These are phyloP conservation scores for Ammodytes dubius DNA, from an alignment of 2,113 vertebrate species.

Conservation along the genomic window DNA sequence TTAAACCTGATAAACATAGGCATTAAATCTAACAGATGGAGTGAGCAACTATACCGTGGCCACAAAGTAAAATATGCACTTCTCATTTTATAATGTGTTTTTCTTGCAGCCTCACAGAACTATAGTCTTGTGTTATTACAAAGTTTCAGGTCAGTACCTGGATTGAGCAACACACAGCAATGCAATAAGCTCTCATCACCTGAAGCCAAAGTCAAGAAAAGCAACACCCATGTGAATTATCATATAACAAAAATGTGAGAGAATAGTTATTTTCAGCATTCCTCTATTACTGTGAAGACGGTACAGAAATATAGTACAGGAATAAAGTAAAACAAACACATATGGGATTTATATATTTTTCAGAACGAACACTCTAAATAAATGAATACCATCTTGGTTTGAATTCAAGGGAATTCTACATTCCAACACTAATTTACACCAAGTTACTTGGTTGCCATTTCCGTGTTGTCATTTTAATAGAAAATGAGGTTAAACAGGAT, in stretches of 20 bases:
- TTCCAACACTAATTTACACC: not conserved
- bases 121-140: constrained; percentile 34
- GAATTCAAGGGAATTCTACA: not conserved
- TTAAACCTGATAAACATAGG: not conserved
- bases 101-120: constrained; percentile 5
- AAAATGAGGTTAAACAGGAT: not conserved
- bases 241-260: constrained; percentile 1
- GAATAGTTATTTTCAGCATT: not conserved
- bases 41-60: no score
- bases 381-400: not conserved
- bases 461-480: not conserved
- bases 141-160: constrained; percentile 20
- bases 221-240: constrained; percentile 14
- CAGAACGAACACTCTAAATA: not conserved
- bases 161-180: constrained; percentile 23
- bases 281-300: not conserved
- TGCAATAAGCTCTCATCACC: constrained; percentile 45
- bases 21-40: not conserved
- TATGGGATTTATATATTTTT: not conserved
- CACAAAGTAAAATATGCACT: no score
- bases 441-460: not conserved
- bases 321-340: not conserved
- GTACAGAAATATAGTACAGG: not conserved
- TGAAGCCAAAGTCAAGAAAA: constrained; percentile 18
- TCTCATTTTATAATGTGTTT: constrained; percentile 16